Percentiles rank a stretch among this genome's conserved stretches.
These are phyloP conservation scores for Nemapogon koenigi DNA, from an alignment of 2,888 invertebrate species.

Conservation along the genomic window DNA sequence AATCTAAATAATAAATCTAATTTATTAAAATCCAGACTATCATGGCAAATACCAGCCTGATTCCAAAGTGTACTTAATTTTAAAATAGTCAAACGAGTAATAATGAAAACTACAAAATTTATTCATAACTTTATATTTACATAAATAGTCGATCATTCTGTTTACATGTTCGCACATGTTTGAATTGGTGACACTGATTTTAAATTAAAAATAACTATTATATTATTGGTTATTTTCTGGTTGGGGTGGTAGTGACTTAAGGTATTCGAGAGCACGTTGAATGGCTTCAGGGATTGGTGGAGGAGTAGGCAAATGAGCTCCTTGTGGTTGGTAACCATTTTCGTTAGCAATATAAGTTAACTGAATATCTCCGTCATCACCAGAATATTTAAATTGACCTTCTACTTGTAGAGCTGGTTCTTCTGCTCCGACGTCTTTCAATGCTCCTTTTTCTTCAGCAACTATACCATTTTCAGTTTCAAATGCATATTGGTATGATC, in stretches of 20 bases:
- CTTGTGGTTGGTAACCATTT: constrained; percentile 72
- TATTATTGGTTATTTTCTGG: constrained; percentile 23
- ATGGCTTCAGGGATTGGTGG: constrained; percentile 76
- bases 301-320: constrained; percentile 68
- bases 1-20: too few species aligned
- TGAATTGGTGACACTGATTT: too few species aligned
- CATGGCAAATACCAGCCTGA: too few species aligned
- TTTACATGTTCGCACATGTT: too few species aligned
- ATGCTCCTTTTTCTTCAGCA: constrained; percentile 58
- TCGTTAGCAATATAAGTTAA: constrained; percentile 72
- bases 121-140: too few species aligned
- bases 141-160: too few species aligned
- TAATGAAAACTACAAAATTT: too few species aligned
- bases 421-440: constrained; percentile 62
- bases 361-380: constrained; percentile 65
- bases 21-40: too few species aligned
- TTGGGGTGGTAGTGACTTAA: constrained; percentile 69
- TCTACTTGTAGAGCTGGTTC: constrained; percentile 60
- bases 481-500: constrained; percentile 63
- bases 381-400: constrained; percentile 69
- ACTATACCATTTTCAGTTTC: constrained; percentile 71
- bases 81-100: too few species aligned
- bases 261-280: constrained; percentile 69
- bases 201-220: too few species aligned
- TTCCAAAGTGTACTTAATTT: too few species aligned